Evolutionary conservation across 2,113 vertebrate genomes (phyloP).

Genomic region (Plotosus lineatus): DNA sequence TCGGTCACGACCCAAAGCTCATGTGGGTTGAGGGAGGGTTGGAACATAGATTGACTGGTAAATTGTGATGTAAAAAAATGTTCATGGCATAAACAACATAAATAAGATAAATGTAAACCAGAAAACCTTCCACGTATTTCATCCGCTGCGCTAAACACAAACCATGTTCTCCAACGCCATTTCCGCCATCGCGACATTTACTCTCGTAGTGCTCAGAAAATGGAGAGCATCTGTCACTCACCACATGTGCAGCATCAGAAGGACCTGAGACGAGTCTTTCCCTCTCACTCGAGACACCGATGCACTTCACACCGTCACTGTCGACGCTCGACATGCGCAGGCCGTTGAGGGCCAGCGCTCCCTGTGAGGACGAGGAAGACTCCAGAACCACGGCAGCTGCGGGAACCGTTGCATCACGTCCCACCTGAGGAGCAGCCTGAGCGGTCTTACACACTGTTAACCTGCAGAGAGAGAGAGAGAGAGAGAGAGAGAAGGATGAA

Average conservation of each 20-base stretch:
- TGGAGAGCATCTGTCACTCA: slow-evolving; percentile 62
- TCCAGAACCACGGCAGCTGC: slow-evolving; percentile 56
- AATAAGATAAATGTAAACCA: neutral
- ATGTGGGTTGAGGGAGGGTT: too few species aligned
- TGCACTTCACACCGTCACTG: slow-evolving; percentile 66
- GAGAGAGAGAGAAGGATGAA: neutral
- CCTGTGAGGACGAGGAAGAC: slow-evolving; percentile 71
- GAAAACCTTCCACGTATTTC: neutral
- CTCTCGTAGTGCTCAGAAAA: neutral
- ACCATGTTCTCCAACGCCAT: neutral
- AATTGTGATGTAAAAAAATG: too few species aligned
- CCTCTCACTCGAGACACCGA: slow-evolving; percentile 81
- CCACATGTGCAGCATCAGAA: slow-evolving; percentile 65
- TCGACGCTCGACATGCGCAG: slow-evolving; percentile 48
- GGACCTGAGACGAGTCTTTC: slow-evolving; percentile 81
- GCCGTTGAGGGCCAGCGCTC: slow-evolving; percentile 72
- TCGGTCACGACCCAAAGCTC: too few species aligned
- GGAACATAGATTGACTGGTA: too few species aligned
- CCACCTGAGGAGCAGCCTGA: slow-evolving; percentile 83
- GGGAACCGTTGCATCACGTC: slow-evolving; percentile 58
- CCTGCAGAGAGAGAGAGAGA: slow-evolving; percentile 66
- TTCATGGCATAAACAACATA: too few species aligned
- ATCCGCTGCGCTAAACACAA: neutral
- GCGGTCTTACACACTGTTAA: slow-evolving; percentile 88
- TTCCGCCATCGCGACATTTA: neutral